Percentiles rank a stretch among this genome's conserved stretches.
Evolutionary conservation across 2,888 invertebrate genomes (phyloP).

Genomic region (Danaus chrysippus): DNA sequence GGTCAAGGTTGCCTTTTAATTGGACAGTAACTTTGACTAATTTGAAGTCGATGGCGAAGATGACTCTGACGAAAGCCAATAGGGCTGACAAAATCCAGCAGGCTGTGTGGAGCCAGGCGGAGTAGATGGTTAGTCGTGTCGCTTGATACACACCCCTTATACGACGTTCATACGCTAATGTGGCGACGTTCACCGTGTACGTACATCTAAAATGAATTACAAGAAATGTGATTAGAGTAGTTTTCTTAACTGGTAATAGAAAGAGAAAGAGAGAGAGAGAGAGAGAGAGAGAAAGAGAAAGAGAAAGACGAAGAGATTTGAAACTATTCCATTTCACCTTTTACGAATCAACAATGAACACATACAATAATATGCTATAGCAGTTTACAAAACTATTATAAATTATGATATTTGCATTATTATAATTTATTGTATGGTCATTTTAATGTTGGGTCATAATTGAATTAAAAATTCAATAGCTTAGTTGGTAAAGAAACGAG

Average conservation of each 20-base stretch:
- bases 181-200: slow-evolving; percentile 66
- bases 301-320: no score
- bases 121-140: slow-evolving; percentile 55
- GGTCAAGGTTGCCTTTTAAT: slow-evolving; percentile 57
- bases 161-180: slow-evolving; percentile 61
- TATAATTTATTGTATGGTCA: no score
- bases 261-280: not conserved
- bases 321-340: no score
- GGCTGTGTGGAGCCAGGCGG: slow-evolving; percentile 67
- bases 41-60: slow-evolving; percentile 64
- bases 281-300: no score
- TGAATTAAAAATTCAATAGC: no score
- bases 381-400: no score
- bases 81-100: slow-evolving; percentile 65
- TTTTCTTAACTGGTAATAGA: not conserved
- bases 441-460: no score
- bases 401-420: no score
- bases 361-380: no score
- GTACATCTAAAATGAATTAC: slow-evolving; percentile 45
- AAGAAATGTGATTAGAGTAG: not conserved
- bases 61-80: slow-evolving; percentile 49
- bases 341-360: no score
- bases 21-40: slow-evolving; percentile 54
- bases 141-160: slow-evolving; percentile 71
- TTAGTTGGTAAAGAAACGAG: no score